These are phyloP conservation scores for Cebidichthys violaceus DNA, from an alignment of 2,113 vertebrate genomes.

Conservation along the genomic window DNA sequence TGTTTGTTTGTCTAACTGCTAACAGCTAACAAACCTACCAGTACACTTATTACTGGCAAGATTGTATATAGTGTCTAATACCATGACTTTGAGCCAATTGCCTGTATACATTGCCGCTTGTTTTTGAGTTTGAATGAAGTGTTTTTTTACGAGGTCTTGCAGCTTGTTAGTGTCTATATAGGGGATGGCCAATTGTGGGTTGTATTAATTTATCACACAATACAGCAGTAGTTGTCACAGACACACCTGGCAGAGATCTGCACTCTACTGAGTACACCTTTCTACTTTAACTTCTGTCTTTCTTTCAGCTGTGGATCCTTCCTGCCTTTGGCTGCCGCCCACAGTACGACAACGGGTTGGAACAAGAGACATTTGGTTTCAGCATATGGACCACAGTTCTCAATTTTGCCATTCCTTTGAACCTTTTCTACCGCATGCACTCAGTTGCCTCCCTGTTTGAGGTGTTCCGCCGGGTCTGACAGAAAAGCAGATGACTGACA, in stretches of 20 bases:
- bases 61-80: too few species aligned
- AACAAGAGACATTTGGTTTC: slow-evolving; percentile 94
- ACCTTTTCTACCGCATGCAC: slow-evolving; percentile 98
- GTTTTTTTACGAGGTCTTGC: background rate
- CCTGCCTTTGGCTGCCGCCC: slow-evolving; percentile 96
- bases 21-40: background rate
- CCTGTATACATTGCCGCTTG: too few species aligned
- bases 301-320: slow-evolving; percentile 93
- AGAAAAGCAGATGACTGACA: slow-evolving; percentile 19
- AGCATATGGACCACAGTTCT: slow-evolving; percentile 95
- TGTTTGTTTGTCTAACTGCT: too few species aligned
- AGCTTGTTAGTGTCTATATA: background rate
- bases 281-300: slow-evolving; percentile 15
- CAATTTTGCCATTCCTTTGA: slow-evolving; percentile 96
- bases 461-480: slow-evolving; percentile 91
- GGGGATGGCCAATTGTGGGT: background rate
- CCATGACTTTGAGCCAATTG: too few species aligned
- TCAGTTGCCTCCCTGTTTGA: slow-evolving; percentile 96
- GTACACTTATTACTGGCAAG: too few species aligned
- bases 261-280: background rate
- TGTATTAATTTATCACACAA: background rate
- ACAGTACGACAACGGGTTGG: slow-evolving; percentile 94
- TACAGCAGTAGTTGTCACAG: background rate
- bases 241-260: background rate
- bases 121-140: background rate